Evolutionary conservation across 2,888 invertebrate genomes (phyloP), one percentile per base, ranked within the genome.

Genomic region (Lysandra coridon): DNA sequence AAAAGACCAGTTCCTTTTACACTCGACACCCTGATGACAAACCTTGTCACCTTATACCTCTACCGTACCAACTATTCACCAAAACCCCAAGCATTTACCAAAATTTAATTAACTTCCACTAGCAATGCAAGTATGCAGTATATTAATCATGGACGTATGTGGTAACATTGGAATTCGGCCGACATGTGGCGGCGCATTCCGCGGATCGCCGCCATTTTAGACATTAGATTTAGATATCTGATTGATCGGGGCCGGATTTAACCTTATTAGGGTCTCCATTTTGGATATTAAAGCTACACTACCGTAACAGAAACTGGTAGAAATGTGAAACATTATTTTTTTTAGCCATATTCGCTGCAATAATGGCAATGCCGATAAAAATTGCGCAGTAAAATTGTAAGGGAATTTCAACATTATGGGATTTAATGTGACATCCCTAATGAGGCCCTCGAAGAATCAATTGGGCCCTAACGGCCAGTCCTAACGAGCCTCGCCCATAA

Each of bases 401-500:
- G 69, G 14, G 33, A 37, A 69, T 69, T 69, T 69, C 33, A 69
- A 69, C 14, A 33, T 69, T 37, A 69, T 69, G 30, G 10, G 64
- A 69, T 69, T 69, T 69, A 33, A 69, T 69, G 69, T 69, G 69
- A 69, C 69, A 69, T 69, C 69, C 10, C 14, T 30, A 30, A 75
- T 49, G 73, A 73, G 57, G 69, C 77, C 62, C 80, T 80, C 75
- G 74, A 80, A 79, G 78, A 78, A 80, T 81, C 84, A 83, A 84
- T 84, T 80, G 83, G 81, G 80, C 83, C 80, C 80, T 80, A 81
- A 81, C 81, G 82, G 80, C 78, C 81, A 73, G 76, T 79, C 79
- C 49, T 79, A 79, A 81, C 80, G 73, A 80, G 80, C 79, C 78
- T 64, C 80, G 79, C 80, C 83, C 83, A 84, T 85, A 85, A 85